Base-by-base conservation (phyloP, 2,888 invertebrate genomes). In the Chymomyza procnemis region DNA sequence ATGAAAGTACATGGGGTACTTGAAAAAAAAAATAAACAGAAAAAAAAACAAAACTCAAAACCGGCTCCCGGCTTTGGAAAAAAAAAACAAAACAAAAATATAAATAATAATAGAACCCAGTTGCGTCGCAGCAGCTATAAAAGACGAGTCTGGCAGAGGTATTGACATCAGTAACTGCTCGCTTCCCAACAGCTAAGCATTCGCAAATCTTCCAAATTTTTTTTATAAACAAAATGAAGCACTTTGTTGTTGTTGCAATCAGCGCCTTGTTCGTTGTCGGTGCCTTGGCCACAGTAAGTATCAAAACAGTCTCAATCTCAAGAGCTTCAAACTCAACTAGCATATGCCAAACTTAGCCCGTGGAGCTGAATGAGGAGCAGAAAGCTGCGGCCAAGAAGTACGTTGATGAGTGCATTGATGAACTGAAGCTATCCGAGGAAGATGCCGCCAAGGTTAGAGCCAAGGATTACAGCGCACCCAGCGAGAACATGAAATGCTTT, bases 401-500 rank as follows among this genome's bases (percentile, higher is more conserved):
- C 55, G 71, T 67, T 1, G 74, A 78, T 1, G 69, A 75, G 34
- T 90, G 90, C 48, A 22, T 72, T 22, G 73, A 76, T 64, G 72
- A 88, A 19, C 57, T 84, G 41, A 72, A 67, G 0, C 66, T 87
- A 3, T 72, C 74, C 54, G 81, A 84, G 14, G 88, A 81, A 8
- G 89, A 84, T 30, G 65, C 70, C 1, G 63, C 61, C 18, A 83
- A 78, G 64, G 54, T 90, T 19, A 73, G 72, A 58, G 78, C 76
- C 58, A 79, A 73, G 66, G 81, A 88, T 47, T 87, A 77, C 46
- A 61, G 73, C 21, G 72, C 83, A 19, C 75, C 80, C 50, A 82
- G 69, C 34, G 79, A 83, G 18, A 85, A 79, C 12, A 50, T 81
- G 3, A 89, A 89, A 66, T 90, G 90, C 73, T 90, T 90, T 64